Conservation (phyloP, 2,888 invertebrate genomes). For the Rambutsinella grinnellia region DNA sequence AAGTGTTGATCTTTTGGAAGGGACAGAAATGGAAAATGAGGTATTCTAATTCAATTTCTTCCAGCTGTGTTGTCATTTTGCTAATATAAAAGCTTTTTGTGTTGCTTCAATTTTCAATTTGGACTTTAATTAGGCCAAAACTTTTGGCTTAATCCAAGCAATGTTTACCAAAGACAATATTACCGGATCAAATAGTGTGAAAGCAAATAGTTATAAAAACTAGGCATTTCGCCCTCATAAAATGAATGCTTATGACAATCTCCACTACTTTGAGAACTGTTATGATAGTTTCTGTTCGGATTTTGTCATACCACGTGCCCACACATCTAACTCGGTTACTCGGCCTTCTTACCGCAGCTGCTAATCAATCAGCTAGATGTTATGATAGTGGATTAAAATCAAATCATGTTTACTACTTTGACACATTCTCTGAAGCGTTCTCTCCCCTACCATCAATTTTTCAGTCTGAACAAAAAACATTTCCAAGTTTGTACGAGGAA, state of each 20-base stretch:
- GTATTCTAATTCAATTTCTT: too few relatives aligned
- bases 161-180: too few relatives aligned
- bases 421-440: conserved; percentile 33
- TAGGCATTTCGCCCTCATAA: too few relatives aligned
- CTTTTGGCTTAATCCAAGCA: too few relatives aligned
- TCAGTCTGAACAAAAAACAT: not conserved
- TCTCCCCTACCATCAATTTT: not conserved
- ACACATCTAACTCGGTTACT: conserved; percentile 10
- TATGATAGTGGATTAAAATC: not conserved
- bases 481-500: not conserved
- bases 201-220: too few relatives aligned
- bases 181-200: too few relatives aligned
- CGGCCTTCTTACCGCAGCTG: not conserved
- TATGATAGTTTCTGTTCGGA: conserved; percentile 47
- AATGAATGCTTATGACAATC: conserved; percentile 34
- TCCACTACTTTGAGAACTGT: conserved; percentile 42
- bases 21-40: too few relatives aligned
- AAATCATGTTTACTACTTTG: conserved; percentile 38
- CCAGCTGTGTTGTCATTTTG: too few relatives aligned
- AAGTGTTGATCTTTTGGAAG: too few relatives aligned
- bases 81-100: too few relatives aligned
- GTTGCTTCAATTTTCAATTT: too few relatives aligned
- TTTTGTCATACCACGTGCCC: conserved; percentile 35
- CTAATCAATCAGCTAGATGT: not conserved
- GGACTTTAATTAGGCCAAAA: too few relatives aligned